Evolutionary conservation across 2,113 vertebrate genomes (phyloP).

Genomic region (Propithecus coquereli): DNA sequence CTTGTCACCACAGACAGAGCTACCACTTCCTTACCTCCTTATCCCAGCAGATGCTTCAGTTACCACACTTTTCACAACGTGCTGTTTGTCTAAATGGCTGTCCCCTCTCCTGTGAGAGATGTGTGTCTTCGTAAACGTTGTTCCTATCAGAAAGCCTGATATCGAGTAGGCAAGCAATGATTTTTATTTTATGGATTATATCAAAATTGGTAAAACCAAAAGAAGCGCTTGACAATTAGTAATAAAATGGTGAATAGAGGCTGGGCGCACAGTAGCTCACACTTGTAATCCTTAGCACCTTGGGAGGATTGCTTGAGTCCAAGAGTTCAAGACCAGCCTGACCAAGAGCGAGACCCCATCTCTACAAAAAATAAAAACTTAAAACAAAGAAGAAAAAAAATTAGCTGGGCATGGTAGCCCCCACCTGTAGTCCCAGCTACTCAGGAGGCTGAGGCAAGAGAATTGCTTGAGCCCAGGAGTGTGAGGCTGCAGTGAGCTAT

Average conservation of each 20-base stretch:
- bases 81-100: background rate
- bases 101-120: accelerated
- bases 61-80: background rate
- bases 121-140: background rate
- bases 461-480: no score
- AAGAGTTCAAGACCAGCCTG: no score
- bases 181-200: background rate
- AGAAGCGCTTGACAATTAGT: background rate
- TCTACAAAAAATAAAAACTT: no score
- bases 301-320: no score
- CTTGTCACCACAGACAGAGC: background rate
- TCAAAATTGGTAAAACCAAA: background rate
- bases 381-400: no score
- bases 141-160: background rate
- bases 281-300: no score
- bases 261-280: no score
- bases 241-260: background rate
- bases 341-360: no score
- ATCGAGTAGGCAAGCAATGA: background rate
- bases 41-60: background rate
- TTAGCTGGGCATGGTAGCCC: no score
- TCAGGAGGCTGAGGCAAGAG: no score
- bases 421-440: no score
- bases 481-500: no score
- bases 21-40: background rate